Conservation (phyloP, 2,888 invertebrate genomes). For the Anticlea derivata region DNA sequence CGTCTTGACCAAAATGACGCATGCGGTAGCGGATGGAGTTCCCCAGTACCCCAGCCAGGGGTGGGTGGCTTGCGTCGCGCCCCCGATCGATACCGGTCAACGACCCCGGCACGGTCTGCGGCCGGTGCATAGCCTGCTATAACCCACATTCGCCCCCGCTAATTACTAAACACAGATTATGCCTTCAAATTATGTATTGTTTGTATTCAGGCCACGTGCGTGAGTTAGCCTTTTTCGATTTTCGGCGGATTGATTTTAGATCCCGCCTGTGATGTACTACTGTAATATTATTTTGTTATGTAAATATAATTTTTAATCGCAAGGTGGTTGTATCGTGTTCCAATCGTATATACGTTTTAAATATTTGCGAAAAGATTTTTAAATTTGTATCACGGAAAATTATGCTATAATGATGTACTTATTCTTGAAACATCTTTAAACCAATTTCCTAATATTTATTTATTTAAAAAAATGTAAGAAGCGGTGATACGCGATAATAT, state of each 20-base stretch:
- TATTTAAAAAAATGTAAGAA: conserved; percentile 46
- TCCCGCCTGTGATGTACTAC: conserved; percentile 7
- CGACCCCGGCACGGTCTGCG: conserved; percentile 73
- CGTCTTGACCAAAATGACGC: conserved; percentile 72
- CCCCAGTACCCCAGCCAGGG: conserved; percentile 44
- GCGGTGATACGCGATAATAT: conserved; percentile 43
- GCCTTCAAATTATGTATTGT: conserved; percentile 60
- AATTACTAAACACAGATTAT: conserved; percentile 69
- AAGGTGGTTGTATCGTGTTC: background rate
- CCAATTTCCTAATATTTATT: conserved; percentile 37
- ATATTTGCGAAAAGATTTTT: background rate
- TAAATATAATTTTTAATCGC: background rate
- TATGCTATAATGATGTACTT: conserved; percentile 16
- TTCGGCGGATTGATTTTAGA: conserved; percentile 22
- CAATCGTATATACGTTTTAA: background rate
- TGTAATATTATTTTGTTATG: background rate
- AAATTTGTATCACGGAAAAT: background rate
- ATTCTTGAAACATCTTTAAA: conserved; percentile 28
- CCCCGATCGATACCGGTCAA: conserved; percentile 80
- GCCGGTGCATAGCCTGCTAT: conserved; percentile 62
- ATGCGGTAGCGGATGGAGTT: conserved; percentile 68
- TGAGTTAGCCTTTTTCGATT: conserved; percentile 22
- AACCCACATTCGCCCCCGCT: conserved; percentile 72
- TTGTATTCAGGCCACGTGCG: conserved; percentile 56
- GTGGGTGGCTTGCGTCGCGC: conserved; percentile 62